Conservation (phyloP, 2,113 vertebrate species). For the Hystrix brachyura region DNA sequence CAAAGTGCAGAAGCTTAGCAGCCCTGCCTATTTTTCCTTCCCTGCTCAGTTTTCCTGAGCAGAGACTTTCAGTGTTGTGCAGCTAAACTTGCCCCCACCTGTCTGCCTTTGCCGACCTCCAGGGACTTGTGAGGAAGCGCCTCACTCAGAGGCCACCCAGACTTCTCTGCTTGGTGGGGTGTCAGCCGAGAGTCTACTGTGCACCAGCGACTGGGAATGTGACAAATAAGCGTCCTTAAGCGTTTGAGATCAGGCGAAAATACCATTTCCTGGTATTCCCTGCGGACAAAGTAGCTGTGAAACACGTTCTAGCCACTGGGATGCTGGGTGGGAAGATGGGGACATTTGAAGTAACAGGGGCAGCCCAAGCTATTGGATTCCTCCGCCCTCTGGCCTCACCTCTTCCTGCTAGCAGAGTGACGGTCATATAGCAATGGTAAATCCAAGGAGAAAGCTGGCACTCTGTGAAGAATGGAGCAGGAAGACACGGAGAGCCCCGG, state of each 20-base stretch:
- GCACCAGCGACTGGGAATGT: background rate
- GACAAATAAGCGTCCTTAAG: background rate
- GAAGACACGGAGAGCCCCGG: background rate
- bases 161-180: background rate
- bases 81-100: background rate
- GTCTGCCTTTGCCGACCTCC: background rate
- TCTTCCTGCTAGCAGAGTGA: background rate
- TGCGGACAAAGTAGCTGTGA: background rate
- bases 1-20: conserved; percentile 15
- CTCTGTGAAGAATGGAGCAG: background rate
- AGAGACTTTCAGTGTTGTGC: background rate
- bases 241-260: conserved; percentile 1
- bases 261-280: background rate
- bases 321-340: background rate
- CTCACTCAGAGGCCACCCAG: background rate
- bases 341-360: background rate
- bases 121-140: background rate
- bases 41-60: background rate
- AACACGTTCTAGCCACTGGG: background rate
- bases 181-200: background rate
- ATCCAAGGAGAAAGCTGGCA: background rate
- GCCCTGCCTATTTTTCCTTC: background rate
- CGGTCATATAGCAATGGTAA: background rate
- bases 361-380: background rate
- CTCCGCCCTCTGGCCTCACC: background rate